These are phyloP conservation scores for Trissolcus brochymenae DNA, from an alignment of 2,888 invertebrate genomes.

Conservation along the genomic window DNA sequence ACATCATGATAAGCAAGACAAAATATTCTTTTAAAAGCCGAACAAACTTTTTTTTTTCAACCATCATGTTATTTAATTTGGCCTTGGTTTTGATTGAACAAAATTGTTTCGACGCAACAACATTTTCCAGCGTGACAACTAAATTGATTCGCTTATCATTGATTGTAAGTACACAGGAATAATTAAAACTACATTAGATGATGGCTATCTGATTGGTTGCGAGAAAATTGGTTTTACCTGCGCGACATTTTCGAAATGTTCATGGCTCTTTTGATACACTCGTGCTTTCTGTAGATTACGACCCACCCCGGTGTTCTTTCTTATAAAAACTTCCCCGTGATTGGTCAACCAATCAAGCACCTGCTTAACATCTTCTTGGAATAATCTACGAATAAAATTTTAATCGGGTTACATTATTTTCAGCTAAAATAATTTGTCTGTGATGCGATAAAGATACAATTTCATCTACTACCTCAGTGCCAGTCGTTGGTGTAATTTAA, in stretches of 20 bases:
- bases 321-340: conserved; percentile 97
- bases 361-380: conserved; percentile 98
- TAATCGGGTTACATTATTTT: no score
- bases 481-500: conserved; percentile 91
- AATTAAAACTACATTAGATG: conserved; percentile 8
- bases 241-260: conserved; percentile 98
- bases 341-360: conserved; percentile 98
- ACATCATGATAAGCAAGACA: not conserved
- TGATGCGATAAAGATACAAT: no score
- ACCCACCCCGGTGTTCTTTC: conserved; percentile 98
- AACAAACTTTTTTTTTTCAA: not conserved
- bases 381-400: conserved; percentile 79
- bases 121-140: no score
- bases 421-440: no score
- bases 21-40: not conserved
- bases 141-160: not conserved
- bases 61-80: not conserved
- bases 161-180: not conserved
- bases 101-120: no score
- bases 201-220: not conserved
- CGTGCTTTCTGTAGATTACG: conserved; percentile 95
- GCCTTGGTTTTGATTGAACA: no score
- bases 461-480: conserved; percentile 80
- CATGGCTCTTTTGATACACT: conserved; percentile 98
- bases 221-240: conserved; percentile 80